These are phyloP conservation scores for Ctenochaetus hawaiiensis DNA, from an alignment of 2,797 vertebrate genomes.

Conservation along the genomic window DNA sequence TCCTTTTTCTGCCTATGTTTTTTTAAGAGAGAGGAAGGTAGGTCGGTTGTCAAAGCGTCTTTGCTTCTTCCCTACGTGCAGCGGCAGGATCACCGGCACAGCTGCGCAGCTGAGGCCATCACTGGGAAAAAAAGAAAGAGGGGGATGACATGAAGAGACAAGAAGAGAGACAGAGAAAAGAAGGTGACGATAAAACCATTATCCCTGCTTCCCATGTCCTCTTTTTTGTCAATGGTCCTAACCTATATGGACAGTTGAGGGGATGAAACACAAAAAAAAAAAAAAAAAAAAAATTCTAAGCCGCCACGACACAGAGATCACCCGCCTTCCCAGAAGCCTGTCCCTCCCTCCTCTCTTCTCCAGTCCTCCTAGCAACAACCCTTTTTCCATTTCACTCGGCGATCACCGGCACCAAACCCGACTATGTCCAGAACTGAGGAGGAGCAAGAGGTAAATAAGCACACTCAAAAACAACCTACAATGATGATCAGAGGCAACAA, in stretches of 20 bases:
- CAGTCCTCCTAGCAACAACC: constrained; percentile 65
- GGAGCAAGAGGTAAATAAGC: constrained; percentile 26
- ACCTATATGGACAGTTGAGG: constrained; percentile 53
- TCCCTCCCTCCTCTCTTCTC: constrained; percentile 50
- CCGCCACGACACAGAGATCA: constrained; percentile 45
- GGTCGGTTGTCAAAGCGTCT: constrained; percentile 66
- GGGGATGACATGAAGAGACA: constrained; percentile 74
- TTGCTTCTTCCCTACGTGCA: constrained; percentile 79
- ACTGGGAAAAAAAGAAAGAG: constrained; percentile 82
- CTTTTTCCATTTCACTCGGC: constrained; percentile 55
- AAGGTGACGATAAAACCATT: constrained; percentile 75
- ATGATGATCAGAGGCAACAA: constrained; percentile 4
- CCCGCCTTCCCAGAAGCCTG: constrained; percentile 41
- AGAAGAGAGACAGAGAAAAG: constrained; percentile 73
- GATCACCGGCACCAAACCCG: constrained; percentile 29
- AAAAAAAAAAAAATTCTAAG: constrained; percentile 55
- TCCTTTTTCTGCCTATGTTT: constrained; percentile 29
- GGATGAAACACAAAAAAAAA: constrained; percentile 29
- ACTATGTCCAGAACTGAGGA: constrained; percentile 26
- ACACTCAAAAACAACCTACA: constrained; percentile 31
- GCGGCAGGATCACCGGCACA: constrained; percentile 81
- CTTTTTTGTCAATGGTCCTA: constrained; percentile 51
- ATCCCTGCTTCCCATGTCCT: constrained; percentile 67
- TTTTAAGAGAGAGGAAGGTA: constrained; percentile 49
- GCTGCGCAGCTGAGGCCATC: constrained; percentile 87